Evolutionary conservation across 2,113 vertebrate genomes (phyloP), one percentile per base, ranked within the genome.

Genomic region (Nicator chloris): DNA sequence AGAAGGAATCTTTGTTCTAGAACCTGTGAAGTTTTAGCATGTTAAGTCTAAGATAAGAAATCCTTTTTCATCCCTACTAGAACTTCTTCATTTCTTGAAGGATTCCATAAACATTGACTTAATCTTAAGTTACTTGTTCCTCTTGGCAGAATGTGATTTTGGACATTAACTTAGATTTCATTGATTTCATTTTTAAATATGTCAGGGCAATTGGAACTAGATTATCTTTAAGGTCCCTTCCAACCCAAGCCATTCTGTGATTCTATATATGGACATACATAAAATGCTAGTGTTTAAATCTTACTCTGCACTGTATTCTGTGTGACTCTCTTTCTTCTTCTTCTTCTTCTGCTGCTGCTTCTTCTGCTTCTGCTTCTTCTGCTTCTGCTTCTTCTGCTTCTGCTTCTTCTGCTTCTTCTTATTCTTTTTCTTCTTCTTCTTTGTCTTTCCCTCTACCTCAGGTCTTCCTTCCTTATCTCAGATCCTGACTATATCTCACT

Each of bases 391-490:
- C 35, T 45, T 11, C 42, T 66, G 13, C 64, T 47, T 13, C 31
- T 68, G 13, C 31, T 47, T 10, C 42, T 66, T 9, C 64, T 33
- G 10, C 27, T 53, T 7, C 47, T 53, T 22, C 31, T 61, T 13
- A 42, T 47, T 37, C n/a, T 72, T 22, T 30, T 24, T 95, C 65
- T n/a, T n/a, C n/a, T n/a, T n/a, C n/a, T n/a, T n/a, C n/a, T n/a
- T n/a, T n/a, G n/a, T n/a, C 33, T 91, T 77, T 77, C 24, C 72
- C 28, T 93, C 47, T 96, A 18, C 91, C 91, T 93, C 73, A 66
- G 95, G 37, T 94, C 80, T 84, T 72, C 76, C 68, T 93, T 97
- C 79, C 95, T 94, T 97, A 91, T 96, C 90, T 97, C 51, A 31
- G 81, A 88, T 92, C 89, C 83, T 94, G 63, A 64, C 69, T 97